Conservation (phyloP, 2,113 vertebrate species). For the Herpailurus yagouaroundi region DNA sequence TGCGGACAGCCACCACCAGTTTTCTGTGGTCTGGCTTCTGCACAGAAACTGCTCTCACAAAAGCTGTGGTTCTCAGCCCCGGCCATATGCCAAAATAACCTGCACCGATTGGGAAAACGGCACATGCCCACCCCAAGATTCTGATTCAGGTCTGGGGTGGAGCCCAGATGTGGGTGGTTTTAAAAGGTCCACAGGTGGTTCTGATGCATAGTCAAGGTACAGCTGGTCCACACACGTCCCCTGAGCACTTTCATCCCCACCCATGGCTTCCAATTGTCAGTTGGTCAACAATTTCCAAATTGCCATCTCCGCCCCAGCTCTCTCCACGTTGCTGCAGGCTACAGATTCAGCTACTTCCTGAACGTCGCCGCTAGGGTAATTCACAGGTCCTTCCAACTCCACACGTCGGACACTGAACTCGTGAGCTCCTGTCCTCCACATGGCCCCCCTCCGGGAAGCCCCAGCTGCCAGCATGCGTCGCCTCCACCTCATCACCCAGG, state of each 20-base stretch:
- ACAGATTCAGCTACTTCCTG: not conserved
- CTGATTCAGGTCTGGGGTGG: conserved; percentile 45
- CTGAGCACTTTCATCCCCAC: not conserved
- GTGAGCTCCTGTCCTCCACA: not conserved
- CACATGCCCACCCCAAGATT: not conserved
- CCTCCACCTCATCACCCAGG: not conserved
- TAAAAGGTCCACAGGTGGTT: conserved; percentile 36
- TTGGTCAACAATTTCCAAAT: not conserved
- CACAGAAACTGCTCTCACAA: not conserved
- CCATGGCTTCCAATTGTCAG: not conserved
- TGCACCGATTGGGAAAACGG: not conserved
- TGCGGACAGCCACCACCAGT: not conserved
- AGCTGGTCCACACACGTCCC: not conserved
- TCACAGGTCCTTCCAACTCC: not conserved
- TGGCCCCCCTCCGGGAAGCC: not conserved
- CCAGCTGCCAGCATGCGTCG: not conserved
- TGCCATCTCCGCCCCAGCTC: not conserved
- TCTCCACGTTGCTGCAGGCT: not conserved
- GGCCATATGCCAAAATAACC: not conserved
- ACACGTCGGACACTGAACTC: not conserved
- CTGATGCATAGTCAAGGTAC: not conserved
- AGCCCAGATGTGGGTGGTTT: conserved; percentile 14
- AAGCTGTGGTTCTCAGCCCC: not conserved
- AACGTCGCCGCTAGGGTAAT: not conserved
- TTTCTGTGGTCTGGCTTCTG: not conserved